phyloP scores from a whole-genome alignment of 2,888 invertebrate species.

The Chirona hameri region DNA sequence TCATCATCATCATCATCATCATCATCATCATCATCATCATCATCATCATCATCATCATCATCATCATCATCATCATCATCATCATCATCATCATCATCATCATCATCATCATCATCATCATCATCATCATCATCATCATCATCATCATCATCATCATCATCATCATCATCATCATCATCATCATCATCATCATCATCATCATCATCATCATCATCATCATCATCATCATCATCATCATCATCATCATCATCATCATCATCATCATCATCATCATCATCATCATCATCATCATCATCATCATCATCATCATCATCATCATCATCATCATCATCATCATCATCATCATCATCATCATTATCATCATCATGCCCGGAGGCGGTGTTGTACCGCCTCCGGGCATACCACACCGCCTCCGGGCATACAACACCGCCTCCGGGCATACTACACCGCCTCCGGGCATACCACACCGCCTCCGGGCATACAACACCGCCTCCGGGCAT shows the following conservation, averaged over 20 bases:
- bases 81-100: background rate
- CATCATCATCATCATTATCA: background rate
- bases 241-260: background rate
- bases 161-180: conserved; percentile 25
- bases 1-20: background rate
- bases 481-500: no score
- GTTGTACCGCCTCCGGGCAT: no score
- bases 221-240: background rate
- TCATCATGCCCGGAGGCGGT: background rate
- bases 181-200: background rate
- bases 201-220: background rate
- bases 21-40: conserved; percentile 6
- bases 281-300: background rate
- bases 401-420: no score
- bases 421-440: no score
- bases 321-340: background rate
- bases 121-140: background rate
- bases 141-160: background rate
- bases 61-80: background rate
- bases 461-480: no score
- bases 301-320: background rate
- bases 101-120: background rate
- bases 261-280: background rate
- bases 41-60: background rate
- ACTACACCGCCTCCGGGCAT: no score